Conservation (phyloP, 2,113 vertebrate genomes). For the Diphyllodes magnificus region DNA sequence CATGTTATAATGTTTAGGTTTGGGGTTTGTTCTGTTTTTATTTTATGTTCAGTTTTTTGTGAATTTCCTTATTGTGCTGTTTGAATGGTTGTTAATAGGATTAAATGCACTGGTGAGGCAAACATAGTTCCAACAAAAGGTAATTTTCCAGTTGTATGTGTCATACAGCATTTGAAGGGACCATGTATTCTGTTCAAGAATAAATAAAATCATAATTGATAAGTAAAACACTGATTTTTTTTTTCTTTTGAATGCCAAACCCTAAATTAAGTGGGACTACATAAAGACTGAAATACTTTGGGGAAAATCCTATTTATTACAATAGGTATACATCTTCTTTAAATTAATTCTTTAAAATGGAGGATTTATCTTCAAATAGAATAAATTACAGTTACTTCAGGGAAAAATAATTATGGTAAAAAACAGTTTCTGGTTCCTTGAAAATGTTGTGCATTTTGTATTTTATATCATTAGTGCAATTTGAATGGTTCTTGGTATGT, state of each 20-base stretch:
- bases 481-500: constrained; percentile 77
- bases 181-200: constrained; percentile 68
- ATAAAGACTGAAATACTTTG: not conserved
- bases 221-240: constrained; percentile 23
- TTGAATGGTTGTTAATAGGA: constrained; percentile 70
- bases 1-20: constrained; percentile 83
- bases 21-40: constrained; percentile 70
- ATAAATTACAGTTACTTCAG: constrained; percentile 50
- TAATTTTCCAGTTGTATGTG: constrained; percentile 73
- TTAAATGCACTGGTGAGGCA: constrained; percentile 73
- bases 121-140: constrained; percentile 75
- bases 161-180: constrained; percentile 81
- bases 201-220: constrained; percentile 44
- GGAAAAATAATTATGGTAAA: constrained; percentile 20
- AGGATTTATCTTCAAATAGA: constrained; percentile 57
- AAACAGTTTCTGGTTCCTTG: constrained; percentile 76
- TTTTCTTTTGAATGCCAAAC: constrained; percentile 70
- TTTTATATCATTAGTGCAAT: constrained; percentile 78
- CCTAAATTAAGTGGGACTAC: constrained; percentile 53
- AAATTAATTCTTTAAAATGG: constrained; percentile 46
- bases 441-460: constrained; percentile 78
- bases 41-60: constrained; percentile 74
- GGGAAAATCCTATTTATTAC: constrained; percentile 44
- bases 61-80: constrained; percentile 79
- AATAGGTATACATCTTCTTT: constrained; percentile 56